A percentile compares a stretch with the other conserved stretches of the same genome.
These are phyloP conservation scores for Noctua janthina DNA, from an alignment of 2,888 invertebrate genomes.

Conservation along the genomic window DNA sequence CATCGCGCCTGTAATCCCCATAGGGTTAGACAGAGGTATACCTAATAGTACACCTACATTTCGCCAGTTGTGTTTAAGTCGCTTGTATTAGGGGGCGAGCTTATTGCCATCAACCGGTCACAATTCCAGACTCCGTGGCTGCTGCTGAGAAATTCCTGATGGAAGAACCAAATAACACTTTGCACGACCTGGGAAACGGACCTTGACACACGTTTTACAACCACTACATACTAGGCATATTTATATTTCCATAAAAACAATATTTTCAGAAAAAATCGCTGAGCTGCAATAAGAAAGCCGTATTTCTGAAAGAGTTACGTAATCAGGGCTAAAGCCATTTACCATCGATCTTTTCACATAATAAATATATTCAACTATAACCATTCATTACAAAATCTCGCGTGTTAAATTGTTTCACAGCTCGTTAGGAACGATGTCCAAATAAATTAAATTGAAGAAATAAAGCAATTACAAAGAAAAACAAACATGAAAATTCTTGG, in stretches of 20 bases:
- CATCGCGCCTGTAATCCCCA: no score
- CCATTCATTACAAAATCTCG: conserved; percentile 30
- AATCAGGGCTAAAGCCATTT: not conserved
- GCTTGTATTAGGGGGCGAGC: not conserved
- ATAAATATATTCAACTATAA: conserved; percentile 10
- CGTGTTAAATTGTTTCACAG: conserved; percentile 42
- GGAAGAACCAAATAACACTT: not conserved
- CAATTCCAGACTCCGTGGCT: not conserved
- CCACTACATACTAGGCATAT: not conserved
- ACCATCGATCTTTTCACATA: not conserved
- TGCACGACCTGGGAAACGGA: not conserved
- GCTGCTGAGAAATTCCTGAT: not conserved
- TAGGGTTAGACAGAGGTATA: not conserved
- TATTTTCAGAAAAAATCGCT: not conserved
- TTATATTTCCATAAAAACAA: not conserved
- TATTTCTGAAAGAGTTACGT: not conserved
- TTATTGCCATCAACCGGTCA: not conserved
- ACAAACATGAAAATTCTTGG: conserved; percentile 33
- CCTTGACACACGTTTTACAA: not conserved
- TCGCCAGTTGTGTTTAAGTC: not conserved
- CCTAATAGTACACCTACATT: not conserved
- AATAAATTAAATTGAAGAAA: conserved; percentile 25
- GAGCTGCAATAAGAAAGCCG: not conserved
- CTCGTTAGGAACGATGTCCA: conserved; percentile 5
- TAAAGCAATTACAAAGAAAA: conserved; percentile 31